Evolutionary conservation across 64 coral and sea anemone species (phyloP).

Genomic region (Montipora sp.): DNA sequence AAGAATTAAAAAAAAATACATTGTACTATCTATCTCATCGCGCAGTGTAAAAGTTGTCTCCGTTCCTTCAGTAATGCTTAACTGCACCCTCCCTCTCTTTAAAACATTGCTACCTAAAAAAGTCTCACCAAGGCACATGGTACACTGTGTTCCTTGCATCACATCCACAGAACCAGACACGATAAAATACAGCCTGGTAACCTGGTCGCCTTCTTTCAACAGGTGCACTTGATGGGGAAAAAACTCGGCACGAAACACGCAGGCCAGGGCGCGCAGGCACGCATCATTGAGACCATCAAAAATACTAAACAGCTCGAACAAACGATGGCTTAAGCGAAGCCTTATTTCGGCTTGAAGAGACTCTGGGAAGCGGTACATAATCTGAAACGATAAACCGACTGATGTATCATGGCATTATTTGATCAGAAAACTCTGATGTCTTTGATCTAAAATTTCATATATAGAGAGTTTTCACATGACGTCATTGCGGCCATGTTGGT

Average conservation of each 20-base stretch:
- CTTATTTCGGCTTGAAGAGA: slow-evolving; percentile 90
- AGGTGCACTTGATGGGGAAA: slow-evolving; percentile 73
- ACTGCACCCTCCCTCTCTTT: not conserved
- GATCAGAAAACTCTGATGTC: too few relatives aligned
- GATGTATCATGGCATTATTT: too few relatives aligned
- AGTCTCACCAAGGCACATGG: slow-evolving; percentile 69
- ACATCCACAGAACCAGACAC: slow-evolving; percentile 83
- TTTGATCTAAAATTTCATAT: too few relatives aligned
- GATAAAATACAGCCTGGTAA: slow-evolving; percentile 79
- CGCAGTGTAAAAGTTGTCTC: too few relatives aligned
- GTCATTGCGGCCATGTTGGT: too few relatives aligned
- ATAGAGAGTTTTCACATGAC: too few relatives aligned
- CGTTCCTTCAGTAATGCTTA: too few relatives aligned
- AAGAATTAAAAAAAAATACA: too few relatives aligned
- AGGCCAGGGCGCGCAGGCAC: slow-evolving; percentile 69
- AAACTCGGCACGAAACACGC: slow-evolving; percentile 61
- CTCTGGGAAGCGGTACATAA: slow-evolving; percentile 84
- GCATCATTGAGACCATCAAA: slow-evolving; percentile 70
- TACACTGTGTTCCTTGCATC: slow-evolving; percentile 55
- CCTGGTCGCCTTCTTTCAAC: slow-evolving; percentile 84
- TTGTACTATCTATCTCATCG: too few relatives aligned
- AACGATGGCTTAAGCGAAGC: slow-evolving; percentile 56
- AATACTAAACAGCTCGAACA: slow-evolving; percentile 66
- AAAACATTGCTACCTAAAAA: too few relatives aligned
- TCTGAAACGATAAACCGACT: slow-evolving; percentile 35